A percentile compares a stretch with the other conserved stretches of the same genome.
These are phyloP conservation scores for Boloria selene DNA, from an alignment of 2,888 invertebrate species.

Conservation along the genomic window DNA sequence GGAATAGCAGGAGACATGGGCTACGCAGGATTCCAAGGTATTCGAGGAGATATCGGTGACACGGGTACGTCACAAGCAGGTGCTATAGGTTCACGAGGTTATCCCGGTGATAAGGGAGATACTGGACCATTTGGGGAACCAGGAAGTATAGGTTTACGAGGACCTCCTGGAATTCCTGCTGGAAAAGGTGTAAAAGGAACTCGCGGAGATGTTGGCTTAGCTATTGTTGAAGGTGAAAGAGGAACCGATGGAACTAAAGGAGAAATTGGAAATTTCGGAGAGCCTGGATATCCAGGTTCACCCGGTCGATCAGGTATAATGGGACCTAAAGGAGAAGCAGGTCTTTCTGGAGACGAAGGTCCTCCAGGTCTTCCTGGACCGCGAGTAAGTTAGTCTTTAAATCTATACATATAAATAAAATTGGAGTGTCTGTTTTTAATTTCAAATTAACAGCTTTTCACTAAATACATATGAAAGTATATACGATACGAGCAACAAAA, in stretches of 20 bases:
- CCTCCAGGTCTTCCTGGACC: conserved; percentile 81
- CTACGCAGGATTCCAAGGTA: conserved; percentile 61
- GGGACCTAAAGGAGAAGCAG: conserved; percentile 70
- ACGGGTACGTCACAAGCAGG: conserved; percentile 65
- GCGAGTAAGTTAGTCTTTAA: conserved; percentile 62
- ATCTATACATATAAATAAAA: background rate
- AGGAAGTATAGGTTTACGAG: conserved; percentile 76
- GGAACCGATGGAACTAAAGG: conserved; percentile 67
- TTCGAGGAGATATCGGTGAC: conserved; percentile 62
- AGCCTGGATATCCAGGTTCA: conserved; percentile 82
- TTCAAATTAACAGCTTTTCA: too few relatives aligned
- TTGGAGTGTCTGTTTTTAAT: too few relatives aligned
- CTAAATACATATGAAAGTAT: too few relatives aligned
- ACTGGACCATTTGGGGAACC: conserved; percentile 84
- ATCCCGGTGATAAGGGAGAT: conserved; percentile 85
- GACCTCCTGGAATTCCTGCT: conserved; percentile 86
- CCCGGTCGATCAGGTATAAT: conserved; percentile 74
- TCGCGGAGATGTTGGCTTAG: conserved; percentile 74
- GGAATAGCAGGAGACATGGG: conserved; percentile 65
- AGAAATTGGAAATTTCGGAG: conserved; percentile 81
- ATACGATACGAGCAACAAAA: too few relatives aligned
- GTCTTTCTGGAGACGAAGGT: conserved; percentile 82
- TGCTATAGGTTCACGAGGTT: conserved; percentile 84
- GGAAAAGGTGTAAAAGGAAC: conserved; percentile 77
- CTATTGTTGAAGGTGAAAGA: conserved; percentile 68